A percentile compares a stretch with the other conserved stretches of the same genome.
phyloP scores from a whole-genome alignment of 2,113 vertebrate species.

The Melierax canorus region DNA sequence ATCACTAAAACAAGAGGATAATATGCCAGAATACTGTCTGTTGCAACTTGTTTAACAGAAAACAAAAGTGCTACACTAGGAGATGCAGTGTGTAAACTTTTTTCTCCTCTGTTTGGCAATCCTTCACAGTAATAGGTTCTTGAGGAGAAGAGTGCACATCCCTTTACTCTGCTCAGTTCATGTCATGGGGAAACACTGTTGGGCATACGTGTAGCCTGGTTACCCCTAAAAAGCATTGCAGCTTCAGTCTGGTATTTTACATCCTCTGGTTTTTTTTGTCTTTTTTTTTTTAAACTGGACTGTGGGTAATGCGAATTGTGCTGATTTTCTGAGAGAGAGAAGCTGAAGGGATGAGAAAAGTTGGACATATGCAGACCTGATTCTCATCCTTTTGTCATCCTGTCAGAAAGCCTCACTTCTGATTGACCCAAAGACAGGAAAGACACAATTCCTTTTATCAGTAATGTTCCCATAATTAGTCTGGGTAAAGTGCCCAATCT shows the following conservation, averaged over 20 bases:
- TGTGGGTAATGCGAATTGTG: not conserved
- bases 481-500: not conserved
- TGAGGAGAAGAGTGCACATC: not conserved
- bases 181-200: not conserved
- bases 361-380: not conserved
- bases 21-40: not conserved
- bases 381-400: not conserved
- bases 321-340: not conserved
- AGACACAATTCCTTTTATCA: not conserved
- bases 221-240: not conserved
- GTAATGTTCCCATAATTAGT: not conserved
- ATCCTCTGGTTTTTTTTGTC: not conserved
- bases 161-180: not conserved
- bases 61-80: not conserved
- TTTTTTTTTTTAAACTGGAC: not conserved
- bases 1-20: not conserved
- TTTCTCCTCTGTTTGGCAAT: not conserved
- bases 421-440: not conserved
- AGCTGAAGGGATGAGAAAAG: not conserved
- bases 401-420: not conserved
- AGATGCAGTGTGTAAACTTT: not conserved
- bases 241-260: not conserved
- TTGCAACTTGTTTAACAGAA: not conserved
- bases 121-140: not conserved
- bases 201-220: not conserved